A percentile compares a stretch with the other conserved stretches of the same genome.
Evolutionary conservation across 92 coral and sea anemone genomes (phyloP).

Genomic region (Porites evermanni): DNA sequence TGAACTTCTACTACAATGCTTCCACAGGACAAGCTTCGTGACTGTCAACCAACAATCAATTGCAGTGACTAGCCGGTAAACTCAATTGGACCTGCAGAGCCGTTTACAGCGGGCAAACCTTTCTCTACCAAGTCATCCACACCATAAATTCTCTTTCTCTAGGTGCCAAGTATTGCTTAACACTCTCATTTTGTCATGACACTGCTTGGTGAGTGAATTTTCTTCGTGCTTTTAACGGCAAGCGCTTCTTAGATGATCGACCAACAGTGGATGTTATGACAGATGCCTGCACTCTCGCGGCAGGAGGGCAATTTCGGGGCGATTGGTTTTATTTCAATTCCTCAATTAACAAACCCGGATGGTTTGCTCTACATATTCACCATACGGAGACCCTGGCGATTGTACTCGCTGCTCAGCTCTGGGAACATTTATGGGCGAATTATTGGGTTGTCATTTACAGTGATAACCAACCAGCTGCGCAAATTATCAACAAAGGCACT

Average conservation of each 20-base stretch:
- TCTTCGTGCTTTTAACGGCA: not conserved
- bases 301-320: slow-evolving; percentile 34
- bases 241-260: not conserved
- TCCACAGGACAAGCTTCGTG: slow-evolving; percentile 33
- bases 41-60: not conserved
- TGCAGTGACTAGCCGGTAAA: slow-evolving; percentile 34
- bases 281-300: slow-evolving; percentile 28
- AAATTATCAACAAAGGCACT: slow-evolving; percentile 54
- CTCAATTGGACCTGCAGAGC: slow-evolving; percentile 35
- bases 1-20: slow-evolving; percentile 20
- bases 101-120: slow-evolving; percentile 15
- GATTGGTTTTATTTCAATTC: slow-evolving; percentile 49
- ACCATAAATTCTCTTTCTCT: slow-evolving; percentile 16
- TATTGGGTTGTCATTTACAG: slow-evolving; percentile 44
- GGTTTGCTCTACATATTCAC: slow-evolving; percentile 29
- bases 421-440: slow-evolving; percentile 43
- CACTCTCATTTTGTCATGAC: not conserved
- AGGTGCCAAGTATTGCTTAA: slow-evolving; percentile 1
- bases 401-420: slow-evolving; percentile 15
- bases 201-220: not conserved
- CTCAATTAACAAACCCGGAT: slow-evolving; percentile 5
- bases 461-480: slow-evolving; percentile 55
- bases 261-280: slow-evolving; percentile 44
- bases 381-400: slow-evolving; percentile 36
- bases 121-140: slow-evolving; percentile 3